Base-by-base conservation (phyloP, 2,888 invertebrate genomes). In the Eurytoma adleriae region DNA sequence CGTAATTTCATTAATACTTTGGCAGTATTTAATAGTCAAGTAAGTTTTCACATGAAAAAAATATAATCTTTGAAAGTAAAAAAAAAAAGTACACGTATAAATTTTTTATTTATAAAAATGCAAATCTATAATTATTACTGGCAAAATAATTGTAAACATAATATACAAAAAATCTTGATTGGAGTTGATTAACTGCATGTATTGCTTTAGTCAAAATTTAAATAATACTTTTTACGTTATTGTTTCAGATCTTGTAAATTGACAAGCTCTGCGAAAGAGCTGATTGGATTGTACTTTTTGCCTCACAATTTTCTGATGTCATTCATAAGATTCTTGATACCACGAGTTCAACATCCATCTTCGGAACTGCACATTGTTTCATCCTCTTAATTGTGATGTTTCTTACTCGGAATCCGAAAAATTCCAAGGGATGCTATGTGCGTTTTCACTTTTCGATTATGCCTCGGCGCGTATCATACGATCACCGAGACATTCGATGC, bases 401-500 rank as follows among this genome's bases (percentile, higher is more conserved):
- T 70, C 68, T 24, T 10, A 40, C 64, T 27, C 7, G 50, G 40
- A 18, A 56, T 48, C 56, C 52, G 50, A 54, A 80, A 40, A 74
- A 30, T 14, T 24, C 59, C 13, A 59, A 78, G 52, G 30, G 61
- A 71, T n/a, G 61, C 48, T 30, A 20, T 18, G 14, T 59, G 18
- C 57, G 64, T 50, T 50, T 66, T 77, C 68, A 57, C 54, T 30
- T 76, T 61, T 52, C 64, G 50, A 68, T 69, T 61, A 52, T 20
- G 57, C 74, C 74, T 73, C 78, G 66, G 66, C 12, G 13, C 74
- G 77, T 70, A 64, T 78, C 78, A 78, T 74, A 81, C 78, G 81
- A 59, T 66, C 70, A 74, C 72, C 80, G 80, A 83, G 82, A 76
- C 77, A 81, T 82, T 79, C 73, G 52, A 71, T 77, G 69, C 74